phyloP scores from a whole-genome alignment of 2,113 vertebrate species.

The Ceuthmochares aereus region DNA sequence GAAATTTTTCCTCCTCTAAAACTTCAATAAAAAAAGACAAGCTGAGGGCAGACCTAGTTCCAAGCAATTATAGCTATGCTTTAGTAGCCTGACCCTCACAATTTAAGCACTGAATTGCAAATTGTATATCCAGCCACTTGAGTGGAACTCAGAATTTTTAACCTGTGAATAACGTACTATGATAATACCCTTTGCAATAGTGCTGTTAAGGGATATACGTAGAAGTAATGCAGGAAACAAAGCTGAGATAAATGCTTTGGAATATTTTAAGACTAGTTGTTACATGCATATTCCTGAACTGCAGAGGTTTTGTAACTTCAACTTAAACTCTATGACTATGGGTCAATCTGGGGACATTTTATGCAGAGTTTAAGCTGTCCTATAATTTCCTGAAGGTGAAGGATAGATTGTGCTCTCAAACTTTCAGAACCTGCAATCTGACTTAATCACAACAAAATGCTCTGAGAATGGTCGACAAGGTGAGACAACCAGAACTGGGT shows the following conservation, averaged over 20 bases:
- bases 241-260: background rate
- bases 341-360: constrained; percentile 12
- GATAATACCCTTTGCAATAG: background rate
- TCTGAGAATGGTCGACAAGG: background rate
- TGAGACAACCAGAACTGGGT: background rate
- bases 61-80: background rate
- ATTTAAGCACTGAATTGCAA: background rate
- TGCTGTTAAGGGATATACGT: background rate
- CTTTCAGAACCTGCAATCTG: background rate
- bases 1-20: background rate
- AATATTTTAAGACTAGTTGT: constrained; percentile 7
- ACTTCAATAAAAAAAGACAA: background rate
- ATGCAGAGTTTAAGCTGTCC: background rate
- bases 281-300: background rate
- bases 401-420: background rate
- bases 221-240: background rate
- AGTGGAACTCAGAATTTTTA: background rate
- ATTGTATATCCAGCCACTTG: background rate
- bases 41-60: background rate
- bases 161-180: background rate
- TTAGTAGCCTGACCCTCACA: background rate
- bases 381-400: background rate
- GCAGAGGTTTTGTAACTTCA: background rate
- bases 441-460: background rate
- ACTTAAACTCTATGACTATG: background rate